phyloP scores from a whole-genome alignment of 1,140 invertebrate genomes.

The Galleria mellonella region DNA sequence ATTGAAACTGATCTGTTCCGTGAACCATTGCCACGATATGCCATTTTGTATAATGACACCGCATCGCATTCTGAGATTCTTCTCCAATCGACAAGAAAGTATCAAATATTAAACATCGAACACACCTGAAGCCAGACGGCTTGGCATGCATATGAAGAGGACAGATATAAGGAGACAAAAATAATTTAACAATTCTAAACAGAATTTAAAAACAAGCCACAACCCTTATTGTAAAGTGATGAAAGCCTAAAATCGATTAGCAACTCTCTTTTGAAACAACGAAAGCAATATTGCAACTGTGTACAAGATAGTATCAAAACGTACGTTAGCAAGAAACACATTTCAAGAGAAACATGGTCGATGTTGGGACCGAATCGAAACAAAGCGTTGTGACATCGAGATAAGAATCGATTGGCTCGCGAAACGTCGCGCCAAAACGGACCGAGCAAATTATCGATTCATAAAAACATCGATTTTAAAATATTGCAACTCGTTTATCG shows the following conservation, averaged over 20 bases:
- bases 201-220: slow-evolving; percentile 1
- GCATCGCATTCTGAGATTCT: slow-evolving; percentile 31
- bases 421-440: slow-evolving; percentile 67
- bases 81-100: slow-evolving; percentile 56
- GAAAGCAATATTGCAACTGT: slow-evolving; percentile 43
- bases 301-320: slow-evolving; percentile 53
- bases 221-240: slow-evolving; percentile 13
- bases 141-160: slow-evolving; percentile 54
- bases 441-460: slow-evolving; percentile 72
- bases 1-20: neutral
- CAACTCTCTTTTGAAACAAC: slow-evolving; percentile 13
- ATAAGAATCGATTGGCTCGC: slow-evolving; percentile 67
- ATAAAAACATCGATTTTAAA: slow-evolving; percentile 73
- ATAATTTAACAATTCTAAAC: slow-evolving; percentile 8
- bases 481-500: slow-evolving; percentile 59
- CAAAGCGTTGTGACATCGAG: slow-evolving; percentile 69
- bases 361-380: slow-evolving; percentile 63
- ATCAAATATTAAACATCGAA: slow-evolving; percentile 67
- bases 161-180: slow-evolving; percentile 23
- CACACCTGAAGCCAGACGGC: slow-evolving; percentile 60
- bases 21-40: too few species aligned
- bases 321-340: slow-evolving; percentile 70
- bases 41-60: slow-evolving; percentile 6
- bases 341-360: slow-evolving; percentile 64
- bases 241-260: slow-evolving; percentile 26